A percentile compares a stretch with the other conserved stretches of the same genome.
Conservation (phyloP, 2,797 vertebrate species). For the Semotilus atromaculatus region DNA sequence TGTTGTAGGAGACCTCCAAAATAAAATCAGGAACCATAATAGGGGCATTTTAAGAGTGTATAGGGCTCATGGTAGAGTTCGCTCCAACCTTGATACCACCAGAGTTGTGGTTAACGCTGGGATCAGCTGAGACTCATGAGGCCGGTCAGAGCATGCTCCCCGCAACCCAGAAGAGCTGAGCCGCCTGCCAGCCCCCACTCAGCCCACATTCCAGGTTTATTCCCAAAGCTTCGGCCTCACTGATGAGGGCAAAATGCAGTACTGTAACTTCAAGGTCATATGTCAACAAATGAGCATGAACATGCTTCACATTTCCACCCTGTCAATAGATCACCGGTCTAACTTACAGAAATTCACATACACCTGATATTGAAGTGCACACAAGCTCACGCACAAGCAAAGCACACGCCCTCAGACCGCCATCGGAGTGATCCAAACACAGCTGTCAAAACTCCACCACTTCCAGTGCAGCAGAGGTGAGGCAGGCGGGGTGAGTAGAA, state of each 20-base stretch:
- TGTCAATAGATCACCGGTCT: slow-evolving; percentile 7
- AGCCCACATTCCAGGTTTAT: slow-evolving; percentile 79
- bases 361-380: slow-evolving; percentile 56
- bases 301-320: slow-evolving; percentile 51
- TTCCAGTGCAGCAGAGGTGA: slow-evolving; percentile 75
- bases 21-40: no score
- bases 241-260: slow-evolving; percentile 53
- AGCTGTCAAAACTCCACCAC: slow-evolving; percentile 83
- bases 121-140: slow-evolving; percentile 84
- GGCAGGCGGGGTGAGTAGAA: slow-evolving; percentile 67
- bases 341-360: slow-evolving; percentile 64
- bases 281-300: slow-evolving; percentile 43
- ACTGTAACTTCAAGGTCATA: slow-evolving; percentile 45
- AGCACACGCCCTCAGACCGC: slow-evolving; percentile 77
- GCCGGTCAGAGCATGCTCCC: slow-evolving; percentile 73
- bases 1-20: no score
- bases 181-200: slow-evolving; percentile 75
- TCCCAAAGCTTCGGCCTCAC: slow-evolving; percentile 64
- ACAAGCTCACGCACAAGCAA: slow-evolving; percentile 45
- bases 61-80: slow-evolving; percentile 18
- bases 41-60: neutral
- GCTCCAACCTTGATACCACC: slow-evolving; percentile 13
- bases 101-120: slow-evolving; percentile 45
- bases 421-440: slow-evolving; percentile 76
- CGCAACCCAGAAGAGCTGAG: slow-evolving; percentile 74